Evolutionary conservation across 2,888 invertebrate species (phyloP).

Genomic region (Apamea crenata): DNA sequence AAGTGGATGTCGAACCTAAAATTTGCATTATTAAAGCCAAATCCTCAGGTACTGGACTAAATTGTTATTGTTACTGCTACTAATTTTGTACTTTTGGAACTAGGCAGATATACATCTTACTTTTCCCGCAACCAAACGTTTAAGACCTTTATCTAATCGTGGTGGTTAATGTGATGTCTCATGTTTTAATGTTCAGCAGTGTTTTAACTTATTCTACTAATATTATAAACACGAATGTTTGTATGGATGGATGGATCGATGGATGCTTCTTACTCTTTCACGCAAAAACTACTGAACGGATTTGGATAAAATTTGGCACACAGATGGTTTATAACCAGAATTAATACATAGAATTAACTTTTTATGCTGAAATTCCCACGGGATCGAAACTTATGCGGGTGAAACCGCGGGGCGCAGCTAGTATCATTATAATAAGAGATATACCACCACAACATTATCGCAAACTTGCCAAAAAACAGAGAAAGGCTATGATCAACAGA

Average conservation of each 20-base stretch:
- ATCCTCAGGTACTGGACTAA: neutral
- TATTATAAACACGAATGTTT: no score
- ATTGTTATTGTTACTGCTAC: neutral
- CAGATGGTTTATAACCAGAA: no score
- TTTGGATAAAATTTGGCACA: no score
- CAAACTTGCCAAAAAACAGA: neutral
- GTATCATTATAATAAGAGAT: neutral
- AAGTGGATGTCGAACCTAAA: neutral
- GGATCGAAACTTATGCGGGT: no score
- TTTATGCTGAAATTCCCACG: no score
- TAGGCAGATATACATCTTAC: neutral
- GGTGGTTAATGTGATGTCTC: neutral
- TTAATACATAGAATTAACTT: no score
- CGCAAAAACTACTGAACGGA: no score
- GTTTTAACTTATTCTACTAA: neutral
- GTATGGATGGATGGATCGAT: no score
- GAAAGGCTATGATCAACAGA: neutral
- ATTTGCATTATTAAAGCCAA: neutral
- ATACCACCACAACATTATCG: neutral
- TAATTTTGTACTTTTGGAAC: neutral
- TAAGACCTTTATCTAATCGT: neutral
- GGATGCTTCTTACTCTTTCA: no score
- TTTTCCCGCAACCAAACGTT: neutral
- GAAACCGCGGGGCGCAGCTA: no score
- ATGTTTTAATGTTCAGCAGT: neutral